These are phyloP conservation scores for Coronaproctus castanopsis DNA, from an alignment of 2,888 invertebrate genomes.

Conservation along the genomic window DNA sequence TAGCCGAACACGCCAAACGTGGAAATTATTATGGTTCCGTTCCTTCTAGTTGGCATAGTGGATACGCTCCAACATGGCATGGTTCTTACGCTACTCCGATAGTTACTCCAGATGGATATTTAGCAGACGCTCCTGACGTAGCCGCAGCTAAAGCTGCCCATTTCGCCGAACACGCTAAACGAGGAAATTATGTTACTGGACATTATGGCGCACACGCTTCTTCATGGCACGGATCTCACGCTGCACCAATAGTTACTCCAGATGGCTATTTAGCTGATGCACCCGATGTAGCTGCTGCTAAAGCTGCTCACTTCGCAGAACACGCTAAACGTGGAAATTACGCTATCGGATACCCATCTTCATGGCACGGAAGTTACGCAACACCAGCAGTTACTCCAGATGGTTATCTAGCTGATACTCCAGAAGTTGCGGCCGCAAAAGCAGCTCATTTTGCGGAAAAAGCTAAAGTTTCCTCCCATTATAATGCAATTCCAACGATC, in stretches of 20 bases:
- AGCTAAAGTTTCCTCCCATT: conserved; percentile 19
- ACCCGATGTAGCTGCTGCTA: conserved; percentile 25
- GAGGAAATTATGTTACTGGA: conserved; percentile 8
- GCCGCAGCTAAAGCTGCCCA: conserved; percentile 28
- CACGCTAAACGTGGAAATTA: conserved; percentile 20
- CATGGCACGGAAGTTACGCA: conserved; percentile 17
- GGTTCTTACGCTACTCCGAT: conserved; percentile 9
- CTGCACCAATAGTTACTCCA: conserved; percentile 24
- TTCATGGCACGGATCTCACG: conserved; percentile 8
- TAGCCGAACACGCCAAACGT: conserved; percentile 25
- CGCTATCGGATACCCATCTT: conserved; percentile 16
- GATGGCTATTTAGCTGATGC: conserved; percentile 26
- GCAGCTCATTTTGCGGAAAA: conserved; percentile 18
- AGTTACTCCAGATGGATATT: conserved; percentile 26
- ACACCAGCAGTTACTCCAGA: conserved; percentile 16
- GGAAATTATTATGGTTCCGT: conserved; percentile 9
- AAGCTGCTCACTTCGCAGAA: conserved; percentile 27
- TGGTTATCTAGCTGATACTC: conserved; percentile 14
- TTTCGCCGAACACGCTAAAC: conserved; percentile 26
- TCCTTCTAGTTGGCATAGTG: conserved; percentile 13
- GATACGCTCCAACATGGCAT: neutral
- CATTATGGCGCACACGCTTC: no score
- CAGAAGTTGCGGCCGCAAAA: conserved; percentile 18
- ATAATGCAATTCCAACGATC: conserved; percentile 16
- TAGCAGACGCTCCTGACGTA: conserved; percentile 29